Conservation (phyloP, 2,113 vertebrate species). For the Pelvicachromis taeniatus region DNA sequence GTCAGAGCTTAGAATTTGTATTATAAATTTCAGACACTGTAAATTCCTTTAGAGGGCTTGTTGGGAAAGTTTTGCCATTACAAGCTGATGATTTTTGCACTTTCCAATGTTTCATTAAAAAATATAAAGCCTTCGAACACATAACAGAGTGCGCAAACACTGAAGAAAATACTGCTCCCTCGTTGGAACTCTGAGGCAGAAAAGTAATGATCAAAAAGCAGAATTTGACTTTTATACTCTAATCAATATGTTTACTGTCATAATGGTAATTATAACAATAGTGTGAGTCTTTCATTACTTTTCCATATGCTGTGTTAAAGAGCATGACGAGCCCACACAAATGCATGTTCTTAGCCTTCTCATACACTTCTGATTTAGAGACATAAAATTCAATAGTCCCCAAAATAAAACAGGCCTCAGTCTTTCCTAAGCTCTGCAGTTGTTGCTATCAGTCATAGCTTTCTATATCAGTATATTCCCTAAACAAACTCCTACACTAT, state of each 20-base stretch:
- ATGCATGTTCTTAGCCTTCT: background rate
- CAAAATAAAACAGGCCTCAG: conserved; percentile 53
- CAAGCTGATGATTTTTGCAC: background rate
- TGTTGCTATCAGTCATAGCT: conserved; percentile 57
- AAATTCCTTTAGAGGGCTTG: background rate
- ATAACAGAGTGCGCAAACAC: background rate
- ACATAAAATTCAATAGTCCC: conserved; percentile 44
- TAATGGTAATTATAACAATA: background rate
- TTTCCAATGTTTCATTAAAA: background rate
- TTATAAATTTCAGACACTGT: background rate
- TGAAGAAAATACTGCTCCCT: background rate
- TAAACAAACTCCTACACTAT: conserved; percentile 29
- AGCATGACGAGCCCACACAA: background rate
- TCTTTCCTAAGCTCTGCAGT: conserved; percentile 43
- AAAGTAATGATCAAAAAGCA: background rate
- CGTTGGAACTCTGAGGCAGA: background rate
- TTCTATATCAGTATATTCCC: conserved; percentile 43
- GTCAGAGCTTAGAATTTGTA: background rate
- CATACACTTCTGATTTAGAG: background rate
- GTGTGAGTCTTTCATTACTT: background rate
- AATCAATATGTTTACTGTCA: background rate
- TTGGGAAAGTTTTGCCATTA: background rate
- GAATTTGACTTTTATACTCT: background rate
- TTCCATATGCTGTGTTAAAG: background rate
- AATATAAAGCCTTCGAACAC: background rate